These are phyloP conservation scores for Opisthocomus hoazin DNA, from an alignment of 2,113 vertebrate genomes.

Conservation along the genomic window DNA sequence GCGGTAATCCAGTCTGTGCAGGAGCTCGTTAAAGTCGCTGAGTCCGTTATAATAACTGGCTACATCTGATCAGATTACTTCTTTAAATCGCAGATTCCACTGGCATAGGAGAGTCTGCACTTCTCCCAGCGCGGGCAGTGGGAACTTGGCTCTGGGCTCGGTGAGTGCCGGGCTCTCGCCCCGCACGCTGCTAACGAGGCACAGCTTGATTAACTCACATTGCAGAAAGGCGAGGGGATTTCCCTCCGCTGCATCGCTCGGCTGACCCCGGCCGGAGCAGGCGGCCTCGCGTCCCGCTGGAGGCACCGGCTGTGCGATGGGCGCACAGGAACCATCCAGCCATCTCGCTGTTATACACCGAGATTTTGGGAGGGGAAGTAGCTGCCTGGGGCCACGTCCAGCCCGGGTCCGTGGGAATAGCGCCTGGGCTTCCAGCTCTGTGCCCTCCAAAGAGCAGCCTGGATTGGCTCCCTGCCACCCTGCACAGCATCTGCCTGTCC, in stretches of 20 bases:
- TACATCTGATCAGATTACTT: slow-evolving; percentile 52
- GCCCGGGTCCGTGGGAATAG: accelerated
- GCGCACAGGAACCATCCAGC: not conserved
- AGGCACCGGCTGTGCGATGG: not conserved
- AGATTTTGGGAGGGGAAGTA: not conserved
- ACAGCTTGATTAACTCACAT: not conserved
- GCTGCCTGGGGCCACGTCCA: not conserved
- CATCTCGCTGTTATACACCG: not conserved
- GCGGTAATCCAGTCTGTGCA: slow-evolving; percentile 61
- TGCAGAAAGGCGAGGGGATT: not conserved
- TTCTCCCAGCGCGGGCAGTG: not conserved
- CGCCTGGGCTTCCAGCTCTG: not conserved
- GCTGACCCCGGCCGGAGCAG: not conserved
- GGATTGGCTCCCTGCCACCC: not conserved
- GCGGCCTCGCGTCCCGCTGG: not conserved
- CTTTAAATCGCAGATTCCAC: not conserved
- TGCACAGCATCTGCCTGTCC: not conserved
- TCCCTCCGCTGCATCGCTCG: not conserved
- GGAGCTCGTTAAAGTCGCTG: slow-evolving; percentile 51
- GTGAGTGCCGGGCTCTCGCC: not conserved
- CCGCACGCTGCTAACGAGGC: not conserved
- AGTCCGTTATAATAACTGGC: slow-evolving; percentile 30
- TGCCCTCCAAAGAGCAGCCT: not conserved
- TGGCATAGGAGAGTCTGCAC: not conserved
- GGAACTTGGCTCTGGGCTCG: not conserved